Conservation (phyloP, 1,140 invertebrate genomes). For the Manduca sexta region DNA sequence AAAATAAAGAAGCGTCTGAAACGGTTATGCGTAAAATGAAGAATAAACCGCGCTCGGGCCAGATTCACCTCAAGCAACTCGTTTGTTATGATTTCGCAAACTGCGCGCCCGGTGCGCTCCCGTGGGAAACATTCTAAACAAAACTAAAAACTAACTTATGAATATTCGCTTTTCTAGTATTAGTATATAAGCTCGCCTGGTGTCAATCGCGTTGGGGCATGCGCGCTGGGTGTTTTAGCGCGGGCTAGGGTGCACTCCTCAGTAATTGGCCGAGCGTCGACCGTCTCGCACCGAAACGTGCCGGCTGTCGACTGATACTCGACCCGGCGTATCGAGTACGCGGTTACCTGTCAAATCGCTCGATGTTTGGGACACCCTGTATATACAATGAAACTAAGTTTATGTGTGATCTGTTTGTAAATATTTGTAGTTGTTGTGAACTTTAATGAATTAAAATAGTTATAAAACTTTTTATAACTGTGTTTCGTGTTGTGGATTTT, state of each 20-base stretch:
- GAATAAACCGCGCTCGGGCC: too few species aligned
- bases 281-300: constrained; percentile 26
- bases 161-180: constrained; percentile 45
- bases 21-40: too few species aligned
- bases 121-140: constrained; percentile 44
- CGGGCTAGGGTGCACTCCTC: constrained; percentile 44
- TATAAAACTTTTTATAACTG: too few species aligned
- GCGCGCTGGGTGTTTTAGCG: constrained; percentile 39
- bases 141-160: constrained; percentile 63
- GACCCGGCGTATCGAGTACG: neutral
- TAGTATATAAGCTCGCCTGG: constrained; percentile 43
- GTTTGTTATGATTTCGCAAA: constrained; percentile 23
- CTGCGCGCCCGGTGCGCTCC: constrained; percentile 17
- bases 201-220: constrained; percentile 56
- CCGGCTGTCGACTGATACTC: constrained; percentile 2
- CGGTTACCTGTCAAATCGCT: neutral
- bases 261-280: constrained; percentile 62
- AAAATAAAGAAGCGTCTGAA: too few species aligned
- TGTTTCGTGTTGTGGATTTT: too few species aligned
- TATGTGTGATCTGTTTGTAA: too few species aligned
- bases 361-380: neutral
- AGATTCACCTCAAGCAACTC: constrained; percentile 10
- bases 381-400: too few species aligned
- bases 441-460: too few species aligned
- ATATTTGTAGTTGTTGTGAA: too few species aligned